These are phyloP conservation scores for Lithosia quadra DNA, from an alignment of 2,888 invertebrate species.

Conservation along the genomic window DNA sequence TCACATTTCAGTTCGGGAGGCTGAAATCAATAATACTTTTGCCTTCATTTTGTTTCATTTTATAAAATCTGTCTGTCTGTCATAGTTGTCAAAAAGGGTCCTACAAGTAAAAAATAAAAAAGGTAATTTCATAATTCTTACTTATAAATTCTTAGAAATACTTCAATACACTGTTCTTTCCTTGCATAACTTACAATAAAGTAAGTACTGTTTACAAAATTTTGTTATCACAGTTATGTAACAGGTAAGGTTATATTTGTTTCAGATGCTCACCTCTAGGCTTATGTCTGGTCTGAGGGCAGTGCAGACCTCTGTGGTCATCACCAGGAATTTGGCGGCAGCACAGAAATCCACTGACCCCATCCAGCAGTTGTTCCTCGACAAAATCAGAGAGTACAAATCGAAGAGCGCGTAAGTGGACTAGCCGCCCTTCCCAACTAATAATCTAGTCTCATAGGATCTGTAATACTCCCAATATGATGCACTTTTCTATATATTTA, in stretches of 20 bases:
- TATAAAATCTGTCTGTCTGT: constrained; percentile 39
- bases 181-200: neutral
- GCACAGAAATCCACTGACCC: constrained; percentile 93
- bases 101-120: constrained; percentile 54
- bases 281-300: constrained; percentile 81
- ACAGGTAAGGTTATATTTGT: constrained; percentile 73
- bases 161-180: neutral
- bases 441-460: neutral
- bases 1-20: neutral
- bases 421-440: constrained; percentile 32
- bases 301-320: constrained; percentile 81
- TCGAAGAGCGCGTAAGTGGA: constrained; percentile 93
- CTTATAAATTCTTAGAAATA: constrained; percentile 14
- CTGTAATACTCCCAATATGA: neutral
- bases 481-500: neutral
- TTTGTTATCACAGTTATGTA: constrained; percentile 66
- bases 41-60: neutral
- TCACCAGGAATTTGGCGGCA: constrained; percentile 91
- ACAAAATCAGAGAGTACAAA: constrained; percentile 96
- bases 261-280: constrained; percentile 87
- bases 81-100: constrained; percentile 58
- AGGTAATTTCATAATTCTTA: constrained; percentile 53
- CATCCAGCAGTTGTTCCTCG: constrained; percentile 96
- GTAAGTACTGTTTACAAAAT: constrained; percentile 24
- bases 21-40: neutral